Conservation (phyloP, 2,113 vertebrate genomes). For the Vidua chalybeata region DNA sequence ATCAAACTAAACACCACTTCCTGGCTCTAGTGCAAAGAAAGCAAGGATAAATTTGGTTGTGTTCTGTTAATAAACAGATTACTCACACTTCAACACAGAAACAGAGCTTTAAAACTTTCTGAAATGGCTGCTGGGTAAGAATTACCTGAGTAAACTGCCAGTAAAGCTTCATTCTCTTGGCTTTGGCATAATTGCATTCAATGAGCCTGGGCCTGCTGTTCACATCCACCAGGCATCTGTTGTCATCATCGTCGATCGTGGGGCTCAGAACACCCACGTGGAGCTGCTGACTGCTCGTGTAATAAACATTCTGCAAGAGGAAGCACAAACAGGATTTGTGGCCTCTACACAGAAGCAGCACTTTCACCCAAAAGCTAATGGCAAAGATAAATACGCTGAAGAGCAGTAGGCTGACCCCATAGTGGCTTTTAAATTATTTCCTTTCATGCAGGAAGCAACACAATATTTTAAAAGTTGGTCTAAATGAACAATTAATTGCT, state of each 20-base stretch:
- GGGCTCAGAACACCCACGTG: constrained; percentile 93
- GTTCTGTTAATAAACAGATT: background rate
- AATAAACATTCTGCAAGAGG: constrained; percentile 93
- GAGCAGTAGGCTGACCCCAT: background rate
- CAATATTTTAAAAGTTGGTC: background rate
- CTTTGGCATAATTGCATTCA: constrained; percentile 93
- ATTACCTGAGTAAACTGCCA: constrained; percentile 97
- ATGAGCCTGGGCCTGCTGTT: constrained; percentile 92
- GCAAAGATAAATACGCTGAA: background rate
- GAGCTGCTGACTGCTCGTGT: constrained; percentile 90
- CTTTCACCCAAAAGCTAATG: background rate
- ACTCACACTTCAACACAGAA: background rate
- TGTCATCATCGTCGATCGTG: constrained; percentile 94
- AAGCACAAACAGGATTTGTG: constrained; percentile 50
- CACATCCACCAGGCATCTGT: constrained; percentile 98
- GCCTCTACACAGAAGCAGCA: background rate
- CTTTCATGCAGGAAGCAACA: background rate
- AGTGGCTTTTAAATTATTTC: background rate
- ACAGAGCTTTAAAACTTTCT: constrained; percentile 1
- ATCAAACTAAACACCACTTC: background rate
- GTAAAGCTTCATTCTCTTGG: constrained; percentile 97
- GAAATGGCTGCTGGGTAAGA: background rate
- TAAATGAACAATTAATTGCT: background rate
- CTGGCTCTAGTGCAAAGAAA: background rate
- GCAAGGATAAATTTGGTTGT: background rate